phyloP scores from a whole-genome alignment of 2,888 invertebrate genomes.

The Galerucella pusilla region DNA sequence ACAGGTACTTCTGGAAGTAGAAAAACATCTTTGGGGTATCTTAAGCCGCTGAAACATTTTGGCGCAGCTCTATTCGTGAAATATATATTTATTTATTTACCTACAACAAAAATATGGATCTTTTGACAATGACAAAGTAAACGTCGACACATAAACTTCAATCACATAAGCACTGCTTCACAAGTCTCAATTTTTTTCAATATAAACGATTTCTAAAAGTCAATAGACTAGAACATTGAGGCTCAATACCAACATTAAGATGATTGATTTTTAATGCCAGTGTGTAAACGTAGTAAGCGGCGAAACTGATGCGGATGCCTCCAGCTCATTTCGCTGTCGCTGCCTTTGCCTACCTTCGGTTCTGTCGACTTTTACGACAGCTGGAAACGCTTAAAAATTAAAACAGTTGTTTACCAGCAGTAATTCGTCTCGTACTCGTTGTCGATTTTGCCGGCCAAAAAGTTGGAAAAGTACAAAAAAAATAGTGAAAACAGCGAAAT shows the following conservation, averaged over 20 bases:
- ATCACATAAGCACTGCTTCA: no score
- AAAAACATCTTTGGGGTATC: not conserved
- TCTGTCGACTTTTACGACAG: not conserved
- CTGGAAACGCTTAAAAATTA: slow-evolving; percentile 13
- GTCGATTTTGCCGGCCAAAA: not conserved
- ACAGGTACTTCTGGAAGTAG: not conserved
- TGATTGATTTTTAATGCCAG: not conserved
- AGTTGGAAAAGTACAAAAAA: not conserved
- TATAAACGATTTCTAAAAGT: no score
- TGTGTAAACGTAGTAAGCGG: slow-evolving; percentile 31
- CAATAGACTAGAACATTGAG: no score
- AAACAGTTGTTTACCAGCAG: slow-evolving; percentile 15
- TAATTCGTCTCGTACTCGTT: not conserved
- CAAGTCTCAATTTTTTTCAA: no score
- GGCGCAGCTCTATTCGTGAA: not conserved
- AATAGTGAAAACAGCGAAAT: not conserved
- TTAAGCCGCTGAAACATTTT: not conserved
- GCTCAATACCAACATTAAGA: no score
- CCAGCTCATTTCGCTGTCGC: slow-evolving; percentile 29
- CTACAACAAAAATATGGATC: not conserved
- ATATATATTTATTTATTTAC: not conserved
- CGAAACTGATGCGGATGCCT: slow-evolving; percentile 28
- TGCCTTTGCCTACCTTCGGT: slow-evolving; percentile 19
- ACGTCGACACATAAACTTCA: not conserved
- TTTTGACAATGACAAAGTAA: not conserved